Conservation (phyloP, 1,140 invertebrate genomes). For the Episyrphus balteatus region DNA sequence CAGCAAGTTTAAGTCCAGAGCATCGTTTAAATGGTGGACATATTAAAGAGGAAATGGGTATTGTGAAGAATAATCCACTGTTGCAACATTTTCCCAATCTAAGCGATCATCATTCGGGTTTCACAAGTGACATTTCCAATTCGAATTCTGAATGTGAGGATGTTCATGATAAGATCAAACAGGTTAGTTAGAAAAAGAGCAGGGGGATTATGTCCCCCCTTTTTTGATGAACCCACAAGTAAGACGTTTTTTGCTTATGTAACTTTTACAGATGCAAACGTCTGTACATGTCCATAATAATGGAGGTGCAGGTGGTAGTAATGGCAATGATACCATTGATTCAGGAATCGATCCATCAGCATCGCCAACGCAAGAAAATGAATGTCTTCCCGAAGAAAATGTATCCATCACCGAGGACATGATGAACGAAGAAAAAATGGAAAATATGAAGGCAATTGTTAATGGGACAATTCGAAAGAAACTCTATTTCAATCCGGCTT, state of each 20-base stretch:
- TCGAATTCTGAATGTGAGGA: constrained; percentile 34
- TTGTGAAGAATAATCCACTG: constrained; percentile 67
- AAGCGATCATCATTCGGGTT: constrained; percentile 41
- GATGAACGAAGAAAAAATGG: constrained; percentile 50
- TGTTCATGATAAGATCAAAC: constrained; percentile 22
- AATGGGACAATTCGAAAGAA: constrained; percentile 58
- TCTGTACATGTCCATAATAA: constrained; percentile 52
- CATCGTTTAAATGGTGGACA: constrained; percentile 6
- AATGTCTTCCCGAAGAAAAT: constrained; percentile 67
- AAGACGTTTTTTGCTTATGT: constrained; percentile 1
- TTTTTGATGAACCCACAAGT: too few species aligned
- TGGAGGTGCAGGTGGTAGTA: constrained; percentile 21
- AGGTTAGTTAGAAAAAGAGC: constrained; percentile 8
- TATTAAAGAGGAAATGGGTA: constrained; percentile 35
- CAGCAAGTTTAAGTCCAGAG: constrained; percentile 19
- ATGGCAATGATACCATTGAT: constrained; percentile 13
- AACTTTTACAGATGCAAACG: constrained; percentile 46
- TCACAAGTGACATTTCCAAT: constrained; percentile 35
- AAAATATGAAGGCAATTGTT: constrained; percentile 48
- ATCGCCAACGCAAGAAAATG: constrained; percentile 35
- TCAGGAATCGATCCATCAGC: constrained; percentile 3
- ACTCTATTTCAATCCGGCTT: constrained; percentile 77
- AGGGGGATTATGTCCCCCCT: too few species aligned
- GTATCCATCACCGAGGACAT: constrained; percentile 72
- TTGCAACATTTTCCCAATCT: constrained; percentile 49